Conservation (phyloP, 2,797 vertebrate species). For the Sebastes alutus region DNA sequence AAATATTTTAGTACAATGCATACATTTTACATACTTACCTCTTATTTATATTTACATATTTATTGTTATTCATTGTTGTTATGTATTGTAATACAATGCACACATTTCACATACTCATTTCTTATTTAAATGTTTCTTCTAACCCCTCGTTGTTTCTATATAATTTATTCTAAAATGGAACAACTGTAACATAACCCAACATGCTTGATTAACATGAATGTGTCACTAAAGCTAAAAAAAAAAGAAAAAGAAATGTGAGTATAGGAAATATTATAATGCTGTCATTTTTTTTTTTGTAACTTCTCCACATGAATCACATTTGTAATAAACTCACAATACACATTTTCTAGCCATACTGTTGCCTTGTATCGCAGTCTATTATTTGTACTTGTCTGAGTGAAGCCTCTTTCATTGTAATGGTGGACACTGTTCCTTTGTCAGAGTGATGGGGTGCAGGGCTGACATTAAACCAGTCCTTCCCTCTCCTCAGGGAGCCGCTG, state of each 20-base stretch:
- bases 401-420: constrained; percentile 22
- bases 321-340: background rate
- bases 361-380: background rate
- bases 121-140: background rate
- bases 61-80: no score
- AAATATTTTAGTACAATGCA: no score
- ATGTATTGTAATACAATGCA: no score
- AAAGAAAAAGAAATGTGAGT: background rate
- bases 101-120: no score
- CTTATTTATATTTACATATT: no score
- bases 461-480: constrained; percentile 60
- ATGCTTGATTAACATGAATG: background rate
- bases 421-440: constrained; percentile 40
- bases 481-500: constrained; percentile 51
- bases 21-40: no score
- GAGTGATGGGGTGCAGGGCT: constrained; percentile 38
- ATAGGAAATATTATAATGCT: background rate
- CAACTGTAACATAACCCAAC: no score
- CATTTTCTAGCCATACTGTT: background rate
- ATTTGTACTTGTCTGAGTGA: background rate
- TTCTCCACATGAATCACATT: background rate
- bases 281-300: background rate
- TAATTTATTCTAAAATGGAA: no score
- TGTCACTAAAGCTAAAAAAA: background rate
- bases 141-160: no score